Conservation (phyloP, 2,113 vertebrate species). For the Mus spicilegus region DNA sequence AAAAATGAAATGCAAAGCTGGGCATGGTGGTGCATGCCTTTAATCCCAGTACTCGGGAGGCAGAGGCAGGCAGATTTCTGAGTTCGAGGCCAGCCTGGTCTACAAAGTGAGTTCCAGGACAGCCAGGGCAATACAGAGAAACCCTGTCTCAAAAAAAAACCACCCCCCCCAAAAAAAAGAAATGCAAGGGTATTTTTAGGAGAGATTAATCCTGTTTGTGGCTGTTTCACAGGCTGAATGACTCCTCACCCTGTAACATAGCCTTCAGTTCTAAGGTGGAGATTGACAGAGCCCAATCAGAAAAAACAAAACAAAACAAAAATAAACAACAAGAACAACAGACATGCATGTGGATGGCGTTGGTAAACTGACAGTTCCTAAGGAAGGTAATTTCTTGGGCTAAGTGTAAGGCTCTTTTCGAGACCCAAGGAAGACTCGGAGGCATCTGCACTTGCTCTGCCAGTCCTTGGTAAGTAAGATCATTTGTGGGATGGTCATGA, state of each 20-base stretch:
- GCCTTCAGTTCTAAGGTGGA: slow-evolving; percentile 83
- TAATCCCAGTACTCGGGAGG: no score
- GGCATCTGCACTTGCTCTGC: background rate
- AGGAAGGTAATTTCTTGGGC: background rate
- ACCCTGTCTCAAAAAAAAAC: no score
- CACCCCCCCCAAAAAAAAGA: no score
- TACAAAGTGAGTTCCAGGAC: no score
- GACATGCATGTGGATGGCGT: slow-evolving; percentile 25
- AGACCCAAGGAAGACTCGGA: background rate
- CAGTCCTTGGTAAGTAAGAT: background rate
- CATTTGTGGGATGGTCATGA: background rate
- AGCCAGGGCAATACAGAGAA: no score
- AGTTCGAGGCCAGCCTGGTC: no score
- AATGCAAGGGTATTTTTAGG: slow-evolving; percentile 46
- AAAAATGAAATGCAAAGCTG: slow-evolving; percentile 2
- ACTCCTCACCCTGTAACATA: slow-evolving; percentile 86
- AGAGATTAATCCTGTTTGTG: slow-evolving; percentile 56
- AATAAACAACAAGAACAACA: background rate
- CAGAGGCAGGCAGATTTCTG: no score
- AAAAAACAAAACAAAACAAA: background rate
- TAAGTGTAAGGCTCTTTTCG: background rate
- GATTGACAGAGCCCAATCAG: slow-evolving; percentile 43
- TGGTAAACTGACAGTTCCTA: slow-evolving; percentile 38
- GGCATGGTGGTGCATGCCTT: no score
- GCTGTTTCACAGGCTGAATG: slow-evolving; percentile 84